These are phyloP conservation scores for Ambastaia sidthimunki DNA, from an alignment of 2,797 vertebrate species.

Conservation along the genomic window DNA sequence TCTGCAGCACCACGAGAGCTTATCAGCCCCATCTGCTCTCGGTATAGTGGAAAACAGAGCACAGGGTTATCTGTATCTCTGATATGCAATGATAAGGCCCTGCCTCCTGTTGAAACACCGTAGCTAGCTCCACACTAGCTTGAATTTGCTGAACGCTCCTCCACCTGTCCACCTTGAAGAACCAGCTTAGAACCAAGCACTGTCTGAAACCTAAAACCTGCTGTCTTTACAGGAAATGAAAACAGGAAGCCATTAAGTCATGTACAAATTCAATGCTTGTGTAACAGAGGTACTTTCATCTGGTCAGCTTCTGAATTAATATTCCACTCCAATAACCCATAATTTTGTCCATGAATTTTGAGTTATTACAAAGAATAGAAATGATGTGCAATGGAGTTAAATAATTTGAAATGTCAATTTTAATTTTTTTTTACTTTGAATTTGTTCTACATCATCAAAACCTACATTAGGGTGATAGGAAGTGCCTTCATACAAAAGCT, in stretches of 20 bases:
- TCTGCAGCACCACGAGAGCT: constrained; percentile 71
- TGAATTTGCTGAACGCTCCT: constrained; percentile 47
- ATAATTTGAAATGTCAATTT: background rate
- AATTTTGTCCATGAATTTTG: background rate
- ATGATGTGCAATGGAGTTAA: background rate
- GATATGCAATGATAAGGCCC: constrained; percentile 82
- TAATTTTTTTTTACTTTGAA: background rate
- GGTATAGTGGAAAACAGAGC: constrained; percentile 75
- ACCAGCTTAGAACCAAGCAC: background rate
- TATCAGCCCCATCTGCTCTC: constrained; percentile 78
- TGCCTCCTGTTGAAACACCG: constrained; percentile 71
- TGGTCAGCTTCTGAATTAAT: background rate
- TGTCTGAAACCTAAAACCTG: background rate
- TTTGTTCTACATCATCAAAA: too few species aligned
- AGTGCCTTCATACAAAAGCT: background rate
- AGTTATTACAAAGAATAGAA: background rate
- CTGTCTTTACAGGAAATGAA: background rate
- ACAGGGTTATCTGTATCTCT: constrained; percentile 83
- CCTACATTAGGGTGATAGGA: background rate
- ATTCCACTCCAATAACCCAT: background rate
- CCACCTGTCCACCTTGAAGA: constrained; percentile 39
- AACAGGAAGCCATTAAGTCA: background rate
- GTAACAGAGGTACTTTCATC: background rate
- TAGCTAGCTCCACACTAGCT: constrained; percentile 55
- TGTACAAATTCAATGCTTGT: background rate